phyloP scores from a whole-genome alignment of 2,888 invertebrate genomes.

The Sthenelais limicola region DNA sequence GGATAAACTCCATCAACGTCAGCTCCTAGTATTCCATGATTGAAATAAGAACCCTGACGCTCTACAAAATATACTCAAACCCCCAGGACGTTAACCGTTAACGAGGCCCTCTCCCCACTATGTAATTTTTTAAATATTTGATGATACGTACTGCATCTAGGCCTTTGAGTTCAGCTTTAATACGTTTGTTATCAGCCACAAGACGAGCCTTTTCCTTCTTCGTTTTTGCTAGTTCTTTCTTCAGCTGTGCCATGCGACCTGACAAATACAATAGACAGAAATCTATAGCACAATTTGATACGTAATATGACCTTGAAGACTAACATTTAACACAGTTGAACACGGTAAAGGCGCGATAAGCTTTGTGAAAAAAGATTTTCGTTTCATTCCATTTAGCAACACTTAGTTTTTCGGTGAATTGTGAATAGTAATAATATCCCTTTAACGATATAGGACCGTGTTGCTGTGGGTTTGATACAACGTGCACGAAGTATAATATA shows the following conservation, averaged over 20 bases:
- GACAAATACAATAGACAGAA: not conserved
- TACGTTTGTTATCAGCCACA: conserved; percentile 57
- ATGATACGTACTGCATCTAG: conserved; percentile 58
- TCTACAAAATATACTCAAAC: not conserved
- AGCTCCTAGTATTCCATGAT: not conserved
- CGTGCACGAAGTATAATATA: too few relatives aligned
- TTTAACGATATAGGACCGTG: too few relatives aligned
- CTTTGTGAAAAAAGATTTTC: too few relatives aligned
- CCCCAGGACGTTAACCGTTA: not conserved
- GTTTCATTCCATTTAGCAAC: too few relatives aligned
- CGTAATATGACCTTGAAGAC: too few relatives aligned
- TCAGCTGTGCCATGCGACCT: conserved; percentile 5
- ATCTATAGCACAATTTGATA: not conserved
- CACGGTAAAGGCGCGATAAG: too few relatives aligned
- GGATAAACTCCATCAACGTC: not conserved
- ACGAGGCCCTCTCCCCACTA: too few relatives aligned
- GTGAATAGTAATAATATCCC: too few relatives aligned
- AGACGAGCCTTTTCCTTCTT: conserved; percentile 56
- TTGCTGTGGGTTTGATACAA: too few relatives aligned
- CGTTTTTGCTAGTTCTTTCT: conserved; percentile 50
- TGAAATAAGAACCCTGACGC: not conserved
- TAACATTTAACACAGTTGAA: too few relatives aligned
- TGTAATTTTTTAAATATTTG: too few relatives aligned
- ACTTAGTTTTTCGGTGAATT: too few relatives aligned
- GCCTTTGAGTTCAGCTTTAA: conserved; percentile 59